Conservation (phyloP, 2,888 invertebrate genomes). For the Andrena praecox region DNA sequence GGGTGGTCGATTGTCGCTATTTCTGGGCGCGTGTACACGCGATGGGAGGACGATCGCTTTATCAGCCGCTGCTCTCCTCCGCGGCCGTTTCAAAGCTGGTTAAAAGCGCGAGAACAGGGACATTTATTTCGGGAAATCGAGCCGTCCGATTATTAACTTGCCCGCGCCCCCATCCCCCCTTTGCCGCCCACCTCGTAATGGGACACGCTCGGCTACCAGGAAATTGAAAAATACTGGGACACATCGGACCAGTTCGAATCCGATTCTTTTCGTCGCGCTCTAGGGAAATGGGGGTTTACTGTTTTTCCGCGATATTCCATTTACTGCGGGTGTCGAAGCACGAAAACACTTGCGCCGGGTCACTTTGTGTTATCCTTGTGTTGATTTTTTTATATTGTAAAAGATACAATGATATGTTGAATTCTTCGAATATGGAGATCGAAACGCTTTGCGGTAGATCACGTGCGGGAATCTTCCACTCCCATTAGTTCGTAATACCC, state of each 20-base stretch:
- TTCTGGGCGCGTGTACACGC: constrained; percentile 49
- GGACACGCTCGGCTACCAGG: constrained; percentile 31
- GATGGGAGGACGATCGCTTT: constrained; percentile 63
- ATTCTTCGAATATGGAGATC: no score
- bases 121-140: constrained; percentile 59
- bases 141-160: constrained; percentile 49
- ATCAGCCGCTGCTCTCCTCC: constrained; percentile 48
- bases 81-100: constrained; percentile 20
- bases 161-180: background rate
- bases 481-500: no score
- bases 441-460: no score
- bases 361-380: no score
- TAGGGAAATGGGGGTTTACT: background rate
- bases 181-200: constrained; percentile 9
- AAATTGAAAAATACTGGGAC: constrained; percentile 51
- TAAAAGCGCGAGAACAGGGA: constrained; percentile 56
- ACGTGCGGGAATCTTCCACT: no score
- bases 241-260: background rate
- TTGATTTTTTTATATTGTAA: no score
- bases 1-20: constrained; percentile 62
- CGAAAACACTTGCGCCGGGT: no score
- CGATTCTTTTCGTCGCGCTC: constrained; percentile 6
- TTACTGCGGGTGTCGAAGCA: no score
- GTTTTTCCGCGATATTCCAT: no score
- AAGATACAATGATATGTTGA: no score